Base-by-base conservation (phyloP, 2,888 invertebrate genomes). In the Strigamia maritima region DNA sequence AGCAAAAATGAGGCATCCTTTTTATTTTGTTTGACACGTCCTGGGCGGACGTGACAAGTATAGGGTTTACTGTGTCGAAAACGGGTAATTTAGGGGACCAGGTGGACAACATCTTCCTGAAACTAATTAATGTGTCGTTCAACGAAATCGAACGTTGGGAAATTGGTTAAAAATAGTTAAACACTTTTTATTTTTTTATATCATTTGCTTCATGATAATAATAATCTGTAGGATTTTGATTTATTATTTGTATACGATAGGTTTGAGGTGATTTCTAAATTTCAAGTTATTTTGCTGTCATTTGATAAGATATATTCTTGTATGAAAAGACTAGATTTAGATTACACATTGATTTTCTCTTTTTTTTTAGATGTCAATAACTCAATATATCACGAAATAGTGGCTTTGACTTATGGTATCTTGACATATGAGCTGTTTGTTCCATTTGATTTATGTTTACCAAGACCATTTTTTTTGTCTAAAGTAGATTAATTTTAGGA, bases 351-450 rank as follows among this genome's bases (percentile, higher is more conserved):
- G 49, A 49, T n/a, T 49, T 49, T 49, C n/a, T n/a, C 19, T 49
- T n/a, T 6, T 49, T 44, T 49, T 49, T 49, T 49, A 49, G n/a
- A n/a, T 40, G 40, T 40, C 40, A 14, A 40, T 40, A 19, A 6
- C 31, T 31, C 14, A 14, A 49, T 49, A 65, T 65, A 65, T 65
- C 16, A 65, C 65, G 14, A 24, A 10, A 26, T 28, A 65, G 65
- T 26, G 65, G 65, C 28, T 65, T 65, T 28, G 65, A 24, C 65
- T 49, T n/a, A 14, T 19, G 49, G 65, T 65, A 65, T 65, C 65
- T 65, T 65, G 65, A 65, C 65, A 65, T 65, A 12, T 28, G 65
- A 65, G 65, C 65, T 65, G 65, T 65, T 65, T 65, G 65, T 65
- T 65, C 28, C 65, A 65, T 65, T 65, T 65, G 65, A 65, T 65